Conservation (phyloP, 1,140 invertebrate genomes). For the Thereuonema tuberculata region DNA sequence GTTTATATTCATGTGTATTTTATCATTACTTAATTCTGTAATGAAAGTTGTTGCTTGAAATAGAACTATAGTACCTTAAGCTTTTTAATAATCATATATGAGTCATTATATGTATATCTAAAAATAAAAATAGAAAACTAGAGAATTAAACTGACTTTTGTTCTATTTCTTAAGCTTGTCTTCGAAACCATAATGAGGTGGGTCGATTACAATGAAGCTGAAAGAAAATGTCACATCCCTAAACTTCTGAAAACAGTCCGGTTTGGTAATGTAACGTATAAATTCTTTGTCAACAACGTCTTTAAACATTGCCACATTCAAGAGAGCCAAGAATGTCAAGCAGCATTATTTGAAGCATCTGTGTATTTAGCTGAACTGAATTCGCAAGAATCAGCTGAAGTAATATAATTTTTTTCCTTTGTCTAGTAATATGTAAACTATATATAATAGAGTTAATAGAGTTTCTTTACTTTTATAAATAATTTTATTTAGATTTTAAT, state of each 20-base stretch:
- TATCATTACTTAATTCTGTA: too few relatives aligned
- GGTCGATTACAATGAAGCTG: conserved; percentile 39
- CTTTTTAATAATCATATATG: too few relatives aligned
- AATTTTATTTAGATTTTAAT: too few relatives aligned
- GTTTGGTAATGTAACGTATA: conserved; percentile 47
- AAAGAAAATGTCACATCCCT: conserved; percentile 38
- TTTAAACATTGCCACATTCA: conserved; percentile 24
- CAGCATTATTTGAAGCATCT: conserved; percentile 15
- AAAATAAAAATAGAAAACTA: too few relatives aligned
- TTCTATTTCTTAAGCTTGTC: conserved; percentile 38
- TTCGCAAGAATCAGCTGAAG: conserved; percentile 38
- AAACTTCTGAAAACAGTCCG: conserved; percentile 46
- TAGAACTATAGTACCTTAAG: too few relatives aligned
- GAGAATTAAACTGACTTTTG: too few relatives aligned
- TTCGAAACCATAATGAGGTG: conserved; percentile 50
- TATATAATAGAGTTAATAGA: too few relatives aligned
- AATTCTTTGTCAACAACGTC: conserved; percentile 47
- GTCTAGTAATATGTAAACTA: background rate
- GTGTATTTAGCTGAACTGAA: conserved; percentile 44
- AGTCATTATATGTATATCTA: too few relatives aligned
- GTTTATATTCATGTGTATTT: too few relatives aligned
- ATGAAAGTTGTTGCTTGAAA: too few relatives aligned
- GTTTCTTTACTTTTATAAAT: too few relatives aligned
- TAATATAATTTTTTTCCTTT: too few relatives aligned
- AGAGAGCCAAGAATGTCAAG: conserved; percentile 12